phyloP scores from a whole-genome alignment of 92 coral and sea anemone species.

The Ricordea florida region DNA sequence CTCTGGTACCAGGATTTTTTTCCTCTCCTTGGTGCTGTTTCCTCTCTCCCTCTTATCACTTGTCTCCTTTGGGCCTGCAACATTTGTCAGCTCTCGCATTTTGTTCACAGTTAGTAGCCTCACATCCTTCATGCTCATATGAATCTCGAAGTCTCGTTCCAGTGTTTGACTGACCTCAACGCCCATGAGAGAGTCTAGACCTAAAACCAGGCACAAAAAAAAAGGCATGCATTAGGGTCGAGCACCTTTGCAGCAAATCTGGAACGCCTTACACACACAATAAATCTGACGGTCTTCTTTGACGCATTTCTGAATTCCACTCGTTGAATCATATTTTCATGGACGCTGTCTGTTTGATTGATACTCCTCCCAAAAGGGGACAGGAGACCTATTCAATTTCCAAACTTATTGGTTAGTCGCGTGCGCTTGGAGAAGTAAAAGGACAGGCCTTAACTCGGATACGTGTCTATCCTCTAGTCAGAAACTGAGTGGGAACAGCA shows the following conservation, averaged over 20 bases:
- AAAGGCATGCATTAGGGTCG: not conserved
- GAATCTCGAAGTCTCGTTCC: conserved; percentile 86
- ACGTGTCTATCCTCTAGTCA: no score
- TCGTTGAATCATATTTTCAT: no score
- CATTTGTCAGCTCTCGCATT: conserved; percentile 67
- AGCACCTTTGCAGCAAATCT: not conserved
- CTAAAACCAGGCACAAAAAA: conserved; percentile 13
- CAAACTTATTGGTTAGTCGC: no score
- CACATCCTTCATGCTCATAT: conserved; percentile 79
- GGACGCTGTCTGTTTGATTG: no score
- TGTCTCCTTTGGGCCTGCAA: conserved; percentile 8
- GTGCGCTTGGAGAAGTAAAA: no score
- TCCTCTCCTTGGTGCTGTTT: not conserved
- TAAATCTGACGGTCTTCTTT: no score
- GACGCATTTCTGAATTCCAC: no score
- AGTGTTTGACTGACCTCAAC: conserved; percentile 82
- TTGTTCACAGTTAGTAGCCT: conserved; percentile 77
- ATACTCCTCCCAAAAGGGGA: no score
- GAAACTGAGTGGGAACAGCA: no score
- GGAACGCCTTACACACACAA: not conserved
- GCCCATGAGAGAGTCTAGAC: conserved; percentile 86
- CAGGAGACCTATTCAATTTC: no score
- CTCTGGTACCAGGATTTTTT: conserved; percentile 8
- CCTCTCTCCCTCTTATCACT: conserved; percentile 16
- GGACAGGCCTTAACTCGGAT: no score